These are phyloP conservation scores for Hyla sarda DNA, from an alignment of 2,113 vertebrate species.

Conservation along the genomic window DNA sequence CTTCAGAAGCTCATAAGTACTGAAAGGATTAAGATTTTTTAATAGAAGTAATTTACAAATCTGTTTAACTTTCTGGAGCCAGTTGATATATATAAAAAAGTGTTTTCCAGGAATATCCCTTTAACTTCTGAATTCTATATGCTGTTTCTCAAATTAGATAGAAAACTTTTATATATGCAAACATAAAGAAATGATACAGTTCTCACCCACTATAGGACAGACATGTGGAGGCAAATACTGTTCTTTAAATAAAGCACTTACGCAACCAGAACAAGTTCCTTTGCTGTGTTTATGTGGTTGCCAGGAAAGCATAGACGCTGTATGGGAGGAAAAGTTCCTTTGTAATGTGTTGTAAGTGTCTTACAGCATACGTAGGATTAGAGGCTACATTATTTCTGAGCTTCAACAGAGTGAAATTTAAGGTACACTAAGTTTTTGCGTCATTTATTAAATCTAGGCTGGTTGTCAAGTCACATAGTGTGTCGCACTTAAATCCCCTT, in stretches of 20 bases:
- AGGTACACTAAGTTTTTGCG: slow-evolving; percentile 31
- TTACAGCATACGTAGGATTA: slow-evolving; percentile 7
- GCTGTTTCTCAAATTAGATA: background rate
- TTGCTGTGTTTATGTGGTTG: slow-evolving; percentile 25
- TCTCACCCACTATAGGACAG: background rate
- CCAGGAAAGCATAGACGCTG: slow-evolving; percentile 27
- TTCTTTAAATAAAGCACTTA: slow-evolving; percentile 27
- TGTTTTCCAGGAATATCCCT: too few relatives aligned
- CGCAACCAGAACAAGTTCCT: background rate
- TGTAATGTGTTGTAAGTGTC: slow-evolving; percentile 2
- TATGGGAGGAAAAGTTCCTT: slow-evolving; percentile 2
- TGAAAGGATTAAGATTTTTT: too few relatives aligned
- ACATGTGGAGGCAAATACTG: background rate
- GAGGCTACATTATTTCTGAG: slow-evolving; percentile 26
- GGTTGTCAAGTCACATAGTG: slow-evolving; percentile 30
- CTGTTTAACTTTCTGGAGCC: too few relatives aligned
- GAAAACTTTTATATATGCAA: background rate
- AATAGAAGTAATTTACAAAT: too few relatives aligned
- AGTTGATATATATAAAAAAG: too few relatives aligned
- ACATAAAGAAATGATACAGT: background rate
- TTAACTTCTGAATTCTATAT: background rate
- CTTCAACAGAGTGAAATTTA: slow-evolving; percentile 19
- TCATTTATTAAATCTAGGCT: slow-evolving; percentile 45
- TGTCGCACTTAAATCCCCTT: slow-evolving; percentile 36
- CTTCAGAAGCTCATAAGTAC: too few relatives aligned